A percentile compares a stretch with the other conserved stretches of the same genome.
Evolutionary conservation across 2,888 invertebrate species (phyloP).

Genomic region (Rhingia rostrata): DNA sequence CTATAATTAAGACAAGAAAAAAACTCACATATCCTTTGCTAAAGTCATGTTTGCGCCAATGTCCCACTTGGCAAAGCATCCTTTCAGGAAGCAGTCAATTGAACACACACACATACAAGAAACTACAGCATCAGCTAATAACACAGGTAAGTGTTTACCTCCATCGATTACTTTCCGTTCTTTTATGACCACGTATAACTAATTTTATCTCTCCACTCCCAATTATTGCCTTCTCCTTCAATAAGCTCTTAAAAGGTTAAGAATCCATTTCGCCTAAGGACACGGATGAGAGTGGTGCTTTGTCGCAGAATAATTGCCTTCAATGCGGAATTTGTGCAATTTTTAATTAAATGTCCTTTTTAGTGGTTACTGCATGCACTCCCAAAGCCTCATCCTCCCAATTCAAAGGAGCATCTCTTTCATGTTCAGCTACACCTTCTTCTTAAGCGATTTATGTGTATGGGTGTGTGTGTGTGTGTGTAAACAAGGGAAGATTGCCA

Average conservation of each 20-base stretch:
- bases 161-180: conserved; percentile 64
- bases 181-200: conserved; percentile 54
- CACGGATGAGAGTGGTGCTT: conserved; percentile 32
- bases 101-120: conserved; percentile 19
- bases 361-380: conserved; percentile 46
- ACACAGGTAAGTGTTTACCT: conserved; percentile 65
- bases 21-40: conserved; percentile 7
- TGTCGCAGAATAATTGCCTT: conserved; percentile 65
- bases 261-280: conserved; percentile 42
- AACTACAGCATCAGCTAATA: conserved; percentile 39
- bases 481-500: conserved; percentile 59
- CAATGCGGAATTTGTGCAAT: conserved; percentile 72
- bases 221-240: conserved; percentile 36
- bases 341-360: conserved; percentile 69
- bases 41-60: conserved; percentile 44
- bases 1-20: conserved; percentile 70
- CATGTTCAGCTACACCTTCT: conserved; percentile 1
- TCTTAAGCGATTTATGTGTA: not conserved
- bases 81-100: conserved; percentile 27
- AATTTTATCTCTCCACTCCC: conserved; percentile 46
- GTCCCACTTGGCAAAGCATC: conserved; percentile 56
- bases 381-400: conserved; percentile 2
- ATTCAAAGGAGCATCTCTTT: conserved; percentile 20
- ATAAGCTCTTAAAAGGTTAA: conserved; percentile 67
- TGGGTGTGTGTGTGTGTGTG: conserved; percentile 24